phyloP scores from a whole-genome alignment of 2,113 vertebrate species.

The Ciconia boyciana region DNA sequence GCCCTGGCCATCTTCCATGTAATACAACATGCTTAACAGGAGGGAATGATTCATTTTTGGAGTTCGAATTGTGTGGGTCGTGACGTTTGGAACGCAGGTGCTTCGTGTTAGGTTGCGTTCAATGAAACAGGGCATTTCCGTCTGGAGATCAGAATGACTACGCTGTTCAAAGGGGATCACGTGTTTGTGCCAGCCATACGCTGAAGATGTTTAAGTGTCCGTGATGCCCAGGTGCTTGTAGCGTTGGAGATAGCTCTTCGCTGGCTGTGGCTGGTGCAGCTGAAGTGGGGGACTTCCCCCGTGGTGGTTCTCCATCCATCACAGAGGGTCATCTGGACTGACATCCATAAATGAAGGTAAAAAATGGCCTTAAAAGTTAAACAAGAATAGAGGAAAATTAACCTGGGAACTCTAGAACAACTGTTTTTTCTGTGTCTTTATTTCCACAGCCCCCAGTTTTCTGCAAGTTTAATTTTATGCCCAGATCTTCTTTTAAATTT shows the following conservation, averaged over 20 bases:
- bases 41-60: fast-evolving
- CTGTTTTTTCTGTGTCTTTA: background rate
- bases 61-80: fast-evolving
- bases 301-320: background rate
- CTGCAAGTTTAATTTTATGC: background rate
- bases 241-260: background rate
- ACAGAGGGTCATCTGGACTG: background rate
- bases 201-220: no score
- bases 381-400: background rate
- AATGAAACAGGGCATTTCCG: fast-evolving
- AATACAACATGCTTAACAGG: fast-evolving
- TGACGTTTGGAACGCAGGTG: fast-evolving
- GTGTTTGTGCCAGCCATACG: no score
- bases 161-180: fast-evolving
- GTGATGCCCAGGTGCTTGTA: fast-evolving
- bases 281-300: background rate
- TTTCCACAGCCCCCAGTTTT: background rate
- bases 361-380: background rate
- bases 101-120: fast-evolving
- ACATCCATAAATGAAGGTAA: background rate
- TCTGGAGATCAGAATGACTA: background rate
- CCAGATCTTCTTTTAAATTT: background rate
- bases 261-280: background rate
- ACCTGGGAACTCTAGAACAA: background rate
- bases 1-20: background rate